Conservation (phyloP, 2,888 invertebrate species). For the Drosophila pseudotalamancana region DNA sequence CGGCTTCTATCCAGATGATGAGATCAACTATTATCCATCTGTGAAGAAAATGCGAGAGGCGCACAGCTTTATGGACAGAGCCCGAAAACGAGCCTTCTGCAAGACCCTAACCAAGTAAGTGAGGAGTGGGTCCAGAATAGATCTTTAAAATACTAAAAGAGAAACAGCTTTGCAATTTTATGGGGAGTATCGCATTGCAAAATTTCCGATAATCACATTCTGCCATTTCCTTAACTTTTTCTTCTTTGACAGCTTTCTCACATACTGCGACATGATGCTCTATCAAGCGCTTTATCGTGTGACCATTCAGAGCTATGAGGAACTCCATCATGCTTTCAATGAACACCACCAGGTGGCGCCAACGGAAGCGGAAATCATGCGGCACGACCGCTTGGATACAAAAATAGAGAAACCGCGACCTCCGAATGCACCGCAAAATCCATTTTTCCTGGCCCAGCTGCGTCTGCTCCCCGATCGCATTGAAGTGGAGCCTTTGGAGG, state of each 20-base stretch:
- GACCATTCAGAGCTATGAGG: constrained; percentile 87
- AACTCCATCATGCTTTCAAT: constrained; percentile 86
- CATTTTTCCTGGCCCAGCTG: constrained; percentile 86
- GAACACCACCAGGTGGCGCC: constrained; percentile 86
- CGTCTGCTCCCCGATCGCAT: constrained; percentile 86
- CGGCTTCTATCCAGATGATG: constrained; percentile 92
- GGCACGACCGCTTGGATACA: constrained; percentile 84
- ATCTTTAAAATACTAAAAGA: too few species aligned
- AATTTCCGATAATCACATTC: too few species aligned
- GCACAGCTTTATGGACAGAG: constrained; percentile 94
- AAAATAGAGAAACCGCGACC: constrained; percentile 85
- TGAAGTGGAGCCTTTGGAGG: constrained; percentile 85
- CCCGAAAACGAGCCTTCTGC: constrained; percentile 92
- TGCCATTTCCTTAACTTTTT: neutral
- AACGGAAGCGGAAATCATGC: constrained; percentile 83
- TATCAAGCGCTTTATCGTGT: constrained; percentile 88
- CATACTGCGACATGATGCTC: constrained; percentile 89
- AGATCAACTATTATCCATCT: constrained; percentile 84
- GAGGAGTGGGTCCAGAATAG: neutral
- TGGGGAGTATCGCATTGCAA: too few species aligned
- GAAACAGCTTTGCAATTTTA: too few species aligned
- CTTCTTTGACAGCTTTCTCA: constrained; percentile 87
- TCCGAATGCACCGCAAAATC: constrained; percentile 82
- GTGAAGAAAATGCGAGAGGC: constrained; percentile 88
- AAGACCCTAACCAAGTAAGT: constrained; percentile 90